Evolutionary conservation across 2,113 vertebrate genomes (phyloP), one percentile per base, ranked within the genome.

Genomic region (Labeo rohita): DNA sequence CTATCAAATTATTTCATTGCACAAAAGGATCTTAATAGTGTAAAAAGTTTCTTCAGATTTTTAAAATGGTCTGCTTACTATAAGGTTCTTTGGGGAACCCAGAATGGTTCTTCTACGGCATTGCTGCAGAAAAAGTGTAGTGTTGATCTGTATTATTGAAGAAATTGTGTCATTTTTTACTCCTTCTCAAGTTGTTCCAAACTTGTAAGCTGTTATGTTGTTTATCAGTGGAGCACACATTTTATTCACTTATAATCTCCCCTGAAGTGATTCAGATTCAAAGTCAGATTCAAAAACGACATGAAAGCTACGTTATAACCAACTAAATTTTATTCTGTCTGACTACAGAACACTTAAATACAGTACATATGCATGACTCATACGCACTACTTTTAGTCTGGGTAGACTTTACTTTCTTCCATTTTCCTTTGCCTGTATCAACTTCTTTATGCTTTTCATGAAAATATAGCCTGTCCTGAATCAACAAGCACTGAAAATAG

Each of bases 401-500:
- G 3, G 50, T 15, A 6, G 12, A 0, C 50, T 52, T 52, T 52
- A 28, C 28, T 28, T 28, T 28, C 2, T 28, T 28, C 28, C 28
- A 28, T 28, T 28, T 28, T 28, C 28, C 28, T 28, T 21, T 45
- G 1, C n/a, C 12, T 15, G 34, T 18, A 18, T 39, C 16, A 43
- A 21, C 8, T 8, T 34, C 23, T 12, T 15, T 15, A 1, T 8
- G 34, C 6, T 16, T 18, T 72, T 72, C 7, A 45, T 72, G 39
- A 72, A 72, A 72, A 72, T 43, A 45, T 45, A 11, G 68, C 68
- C 68, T 72, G 18, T 72, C 68, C 68, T 72, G 39, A 72, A 72
- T 21, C 36, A 70, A 70, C 34, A 72, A 45, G 68, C 9, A 28
- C 2, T 39, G 15, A 39, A 70, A 66, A 39, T 39, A 70, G 7